A percentile compares a stretch with the other conserved stretches of the same genome.
phyloP scores from a whole-genome alignment of 2,113 vertebrate genomes.

The Miniopterus natalensis region DNA sequence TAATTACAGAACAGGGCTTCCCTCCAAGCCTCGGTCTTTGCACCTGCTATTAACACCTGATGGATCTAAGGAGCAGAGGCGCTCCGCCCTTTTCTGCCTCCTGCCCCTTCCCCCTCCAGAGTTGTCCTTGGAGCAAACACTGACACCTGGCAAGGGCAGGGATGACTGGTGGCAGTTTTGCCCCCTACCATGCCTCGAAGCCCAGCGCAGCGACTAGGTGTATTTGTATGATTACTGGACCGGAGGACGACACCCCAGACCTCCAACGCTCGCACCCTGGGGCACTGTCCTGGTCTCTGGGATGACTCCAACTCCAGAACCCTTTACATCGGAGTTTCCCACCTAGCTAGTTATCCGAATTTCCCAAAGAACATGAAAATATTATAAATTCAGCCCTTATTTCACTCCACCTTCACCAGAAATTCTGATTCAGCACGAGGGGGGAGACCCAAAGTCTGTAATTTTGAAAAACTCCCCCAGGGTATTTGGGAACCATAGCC shows the following conservation, averaged over 20 bases:
- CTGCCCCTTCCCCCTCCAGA: not conserved
- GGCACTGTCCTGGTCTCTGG: not conserved
- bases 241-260: not conserved
- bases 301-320: not conserved
- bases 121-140: not conserved
- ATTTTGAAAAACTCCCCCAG: not conserved
- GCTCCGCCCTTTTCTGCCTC: not conserved
- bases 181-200: not conserved
- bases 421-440: not conserved
- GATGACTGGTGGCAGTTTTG: not conserved
- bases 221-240: not conserved
- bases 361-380: not conserved
- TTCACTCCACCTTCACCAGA: not conserved
- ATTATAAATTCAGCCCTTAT: not conserved
- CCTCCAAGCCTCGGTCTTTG: constrained; percentile 54
- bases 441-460: not conserved
- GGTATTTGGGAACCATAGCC: not conserved
- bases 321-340: not conserved
- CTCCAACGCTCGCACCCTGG: not conserved
- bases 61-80: not conserved
- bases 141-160: not conserved
- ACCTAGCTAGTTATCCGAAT: not conserved
- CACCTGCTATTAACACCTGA: constrained; percentile 84
- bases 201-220: not conserved
- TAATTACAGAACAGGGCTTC: not conserved